Evolutionary conservation across 1,140 invertebrate species (phyloP).

Genomic region (Mylabris phalerata): DNA sequence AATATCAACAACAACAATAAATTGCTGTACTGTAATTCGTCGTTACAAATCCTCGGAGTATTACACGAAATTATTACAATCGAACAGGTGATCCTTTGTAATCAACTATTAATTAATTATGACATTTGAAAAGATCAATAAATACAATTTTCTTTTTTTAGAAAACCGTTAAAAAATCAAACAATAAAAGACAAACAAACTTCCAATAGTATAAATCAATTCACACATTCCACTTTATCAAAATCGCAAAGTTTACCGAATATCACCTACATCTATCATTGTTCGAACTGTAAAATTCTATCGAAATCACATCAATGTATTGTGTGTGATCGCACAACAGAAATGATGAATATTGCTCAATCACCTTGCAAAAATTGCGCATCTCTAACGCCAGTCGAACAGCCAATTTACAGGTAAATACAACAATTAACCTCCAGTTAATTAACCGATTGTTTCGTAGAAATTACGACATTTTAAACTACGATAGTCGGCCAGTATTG

Average conservation of each 20-base stretch:
- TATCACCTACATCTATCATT: constrained; percentile 1
- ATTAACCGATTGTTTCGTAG: constrained; percentile 5
- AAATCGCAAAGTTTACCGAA: constrained; percentile 24
- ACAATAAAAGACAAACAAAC: background rate
- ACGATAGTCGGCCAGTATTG: constrained; percentile 11
- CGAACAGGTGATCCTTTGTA: too few species aligned
- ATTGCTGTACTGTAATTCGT: background rate
- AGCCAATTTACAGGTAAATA: constrained; percentile 20
- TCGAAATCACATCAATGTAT: constrained; percentile 23
- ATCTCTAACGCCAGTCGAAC: constrained; percentile 32
- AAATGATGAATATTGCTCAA: constrained; percentile 35
- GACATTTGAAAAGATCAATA: too few species aligned
- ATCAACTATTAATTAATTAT: too few species aligned
- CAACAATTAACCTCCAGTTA: constrained; percentile 16
- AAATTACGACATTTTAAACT: constrained; percentile 33
- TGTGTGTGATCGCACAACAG: constrained; percentile 24
- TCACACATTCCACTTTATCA: background rate
- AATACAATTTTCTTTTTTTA: background rate
- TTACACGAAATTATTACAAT: too few species aligned
- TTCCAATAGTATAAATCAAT: background rate
- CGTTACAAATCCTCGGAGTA: background rate
- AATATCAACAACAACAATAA: background rate
- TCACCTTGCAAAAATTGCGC: constrained; percentile 38
- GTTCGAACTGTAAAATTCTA: constrained; percentile 4
- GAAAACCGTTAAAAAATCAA: background rate